Evolutionary conservation across 2,888 invertebrate genomes (phyloP), one percentile per base, ranked within the genome.

Genomic region (Antheraea assamensis): DNA sequence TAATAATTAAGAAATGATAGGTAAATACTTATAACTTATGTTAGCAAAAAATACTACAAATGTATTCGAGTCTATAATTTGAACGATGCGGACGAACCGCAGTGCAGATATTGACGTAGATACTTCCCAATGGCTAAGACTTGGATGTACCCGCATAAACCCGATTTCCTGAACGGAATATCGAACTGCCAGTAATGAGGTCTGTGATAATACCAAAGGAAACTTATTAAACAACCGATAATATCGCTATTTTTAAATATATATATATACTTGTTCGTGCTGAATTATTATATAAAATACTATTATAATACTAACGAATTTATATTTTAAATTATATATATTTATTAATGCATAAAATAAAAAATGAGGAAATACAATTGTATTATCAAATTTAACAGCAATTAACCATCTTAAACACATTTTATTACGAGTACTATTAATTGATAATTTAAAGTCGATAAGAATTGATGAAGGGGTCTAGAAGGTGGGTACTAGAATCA

Each of bases 51-150:
- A 35, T 35, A 68, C n/a, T 35, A 68, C 35, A 10, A 21, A 1
- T n/a, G 35, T 0, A n/a, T 68, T 68, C 35, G 10, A 35, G 35
- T 35, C n/a, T 35, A 71, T 71, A 74, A 79, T 74, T 81, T 80
- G 77, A 81, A 78, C 78, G 78, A 77, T 78, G 78, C 78, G 77
- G 81, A 78, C 78, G 78, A 72, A 80, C 83, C 82, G 83, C 83
- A 83, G 74, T 83, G 83, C 83, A 78, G 83, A 79, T 80, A 78
- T 71, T 73, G 76, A 68, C 68, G 68, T 35, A 68, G 68, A 21
- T 35, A 76, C 73, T 52, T 24, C 52, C 61, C 77, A 66, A 30
- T 19, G 15, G 77, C 75, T 77, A 77, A 79, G 75, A 55, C 72
- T 24, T 75, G 75, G 79, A 74, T 78, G 74, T 78, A 77, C 77